A percentile compares a stretch with the other conserved stretches of the same genome.
Conservation (phyloP, 2,888 invertebrate species). For the Leptopilina drosophilae region DNA sequence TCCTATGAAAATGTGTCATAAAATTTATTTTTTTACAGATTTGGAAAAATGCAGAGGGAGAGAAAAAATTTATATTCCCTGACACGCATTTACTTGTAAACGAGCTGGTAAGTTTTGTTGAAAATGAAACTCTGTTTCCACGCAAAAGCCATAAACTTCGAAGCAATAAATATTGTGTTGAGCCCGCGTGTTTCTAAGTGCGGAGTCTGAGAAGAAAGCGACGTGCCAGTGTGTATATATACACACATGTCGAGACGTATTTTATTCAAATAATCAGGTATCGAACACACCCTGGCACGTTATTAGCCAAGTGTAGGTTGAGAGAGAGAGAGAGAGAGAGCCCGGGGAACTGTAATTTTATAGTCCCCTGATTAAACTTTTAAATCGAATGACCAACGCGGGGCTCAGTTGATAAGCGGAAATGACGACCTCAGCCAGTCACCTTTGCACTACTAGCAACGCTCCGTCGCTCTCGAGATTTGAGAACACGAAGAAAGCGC, state of each 20-base stretch:
- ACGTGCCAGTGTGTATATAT: slow-evolving; percentile 16
- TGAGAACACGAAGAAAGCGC: slow-evolving; percentile 55
- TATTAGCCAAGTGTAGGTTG: slow-evolving; percentile 38
- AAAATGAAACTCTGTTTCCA: slow-evolving; percentile 33
- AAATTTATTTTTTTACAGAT: slow-evolving; percentile 1
- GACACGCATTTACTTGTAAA: slow-evolving; percentile 5
- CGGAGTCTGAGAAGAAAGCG: slow-evolving; percentile 25
- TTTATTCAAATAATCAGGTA: slow-evolving; percentile 37
- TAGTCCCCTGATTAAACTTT: slow-evolving; percentile 76
- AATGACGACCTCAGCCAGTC: slow-evolving; percentile 76
- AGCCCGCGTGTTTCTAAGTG: slow-evolving; percentile 32
- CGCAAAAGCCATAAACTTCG: slow-evolving; percentile 38
- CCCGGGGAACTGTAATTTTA: slow-evolving; percentile 70
- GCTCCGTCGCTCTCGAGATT: slow-evolving; percentile 65
- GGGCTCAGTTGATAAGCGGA: slow-evolving; percentile 75
- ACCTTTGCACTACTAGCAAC: slow-evolving; percentile 77
- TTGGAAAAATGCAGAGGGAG: not conserved
- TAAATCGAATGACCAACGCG: slow-evolving; percentile 74
- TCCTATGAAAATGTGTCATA: not conserved
- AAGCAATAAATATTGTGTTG: slow-evolving; percentile 29
- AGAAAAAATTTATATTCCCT: slow-evolving; percentile 7
- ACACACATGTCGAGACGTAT: slow-evolving; percentile 34
- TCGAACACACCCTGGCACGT: slow-evolving; percentile 36
- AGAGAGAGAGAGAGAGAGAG: slow-evolving; percentile 15
- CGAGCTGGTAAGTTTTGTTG: slow-evolving; percentile 10